phyloP scores from a whole-genome alignment of 2,888 invertebrate species.

The Mechanitis mazaeus region DNA sequence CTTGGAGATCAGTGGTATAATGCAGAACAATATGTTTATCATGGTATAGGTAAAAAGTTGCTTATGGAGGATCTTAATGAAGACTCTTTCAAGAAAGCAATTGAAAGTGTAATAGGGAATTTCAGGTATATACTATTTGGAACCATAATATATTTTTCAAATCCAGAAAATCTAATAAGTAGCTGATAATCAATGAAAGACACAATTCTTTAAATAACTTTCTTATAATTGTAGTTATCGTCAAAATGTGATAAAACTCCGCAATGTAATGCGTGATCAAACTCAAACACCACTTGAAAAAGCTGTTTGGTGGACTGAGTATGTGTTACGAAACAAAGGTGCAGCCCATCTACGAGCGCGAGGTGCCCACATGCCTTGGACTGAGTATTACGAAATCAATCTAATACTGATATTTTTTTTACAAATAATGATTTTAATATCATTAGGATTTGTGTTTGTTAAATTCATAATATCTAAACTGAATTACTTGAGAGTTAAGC shows the following conservation, averaged over 20 bases:
- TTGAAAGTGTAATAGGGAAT: slow-evolving; percentile 32
- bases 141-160: no score
- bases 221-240: slow-evolving; percentile 22
- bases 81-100: slow-evolving; percentile 34
- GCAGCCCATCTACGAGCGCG: slow-evolving; percentile 27
- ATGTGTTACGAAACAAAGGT: slow-evolving; percentile 28
- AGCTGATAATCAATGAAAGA: no score
- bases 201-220: no score
- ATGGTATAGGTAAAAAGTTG: slow-evolving; percentile 42
- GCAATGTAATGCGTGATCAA: slow-evolving; percentile 26
- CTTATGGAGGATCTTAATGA: slow-evolving; percentile 38
- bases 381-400: slow-evolving; percentile 28
- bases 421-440: background rate
- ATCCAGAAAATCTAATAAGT: no score
- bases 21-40: slow-evolving; percentile 37
- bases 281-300: slow-evolving; percentile 26
- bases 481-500: background rate
- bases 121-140: slow-evolving; percentile 28
- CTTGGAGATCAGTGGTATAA: slow-evolving; percentile 56
- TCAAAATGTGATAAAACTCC: slow-evolving; percentile 25
- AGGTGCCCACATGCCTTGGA: slow-evolving; percentile 25
- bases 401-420: slow-evolving; percentile 14
- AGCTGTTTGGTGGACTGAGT: slow-evolving; percentile 32
- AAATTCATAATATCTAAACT: background rate
- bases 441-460: background rate